Percentiles rank a stretch among this genome's conserved stretches.
Evolutionary conservation across 1,140 invertebrate genomes (phyloP).

Genomic region (Rhopalosiphum maidis): DNA sequence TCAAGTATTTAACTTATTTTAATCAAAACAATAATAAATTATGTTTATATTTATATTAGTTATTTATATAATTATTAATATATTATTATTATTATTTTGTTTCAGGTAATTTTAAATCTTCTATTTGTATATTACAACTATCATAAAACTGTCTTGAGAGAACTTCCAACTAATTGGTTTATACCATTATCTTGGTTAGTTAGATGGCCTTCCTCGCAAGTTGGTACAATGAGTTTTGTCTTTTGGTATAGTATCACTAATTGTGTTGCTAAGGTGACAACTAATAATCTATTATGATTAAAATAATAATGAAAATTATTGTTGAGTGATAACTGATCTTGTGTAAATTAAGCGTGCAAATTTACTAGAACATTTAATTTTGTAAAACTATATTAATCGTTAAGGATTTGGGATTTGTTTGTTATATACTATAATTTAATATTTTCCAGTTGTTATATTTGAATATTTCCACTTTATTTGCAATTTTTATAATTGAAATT

Average conservation of each 20-base stretch:
- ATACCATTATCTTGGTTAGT: conserved; percentile 46
- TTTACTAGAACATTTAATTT: background rate
- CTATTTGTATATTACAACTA: conserved; percentile 35
- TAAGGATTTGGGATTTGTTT: background rate
- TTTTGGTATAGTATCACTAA: conserved; percentile 49
- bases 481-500: background rate
- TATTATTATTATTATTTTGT: background rate
- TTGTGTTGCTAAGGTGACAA: conserved; percentile 34
- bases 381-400: background rate
- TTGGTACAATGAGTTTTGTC: conserved; percentile 26
- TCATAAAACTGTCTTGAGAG: background rate
- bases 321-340: background rate
- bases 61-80: background rate
- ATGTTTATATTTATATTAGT: background rate
- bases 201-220: conserved; percentile 18
- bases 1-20: background rate
- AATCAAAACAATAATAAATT: background rate
- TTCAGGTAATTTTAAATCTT: conserved; percentile 18
- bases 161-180: conserved; percentile 37
- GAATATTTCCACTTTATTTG: background rate
- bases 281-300: conserved; percentile 21
- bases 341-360: background rate
- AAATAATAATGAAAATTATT: background rate
- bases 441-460: background rate
- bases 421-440: background rate